phyloP scores from a whole-genome alignment of 2,113 vertebrate genomes.

The Daboia siamensis region DNA sequence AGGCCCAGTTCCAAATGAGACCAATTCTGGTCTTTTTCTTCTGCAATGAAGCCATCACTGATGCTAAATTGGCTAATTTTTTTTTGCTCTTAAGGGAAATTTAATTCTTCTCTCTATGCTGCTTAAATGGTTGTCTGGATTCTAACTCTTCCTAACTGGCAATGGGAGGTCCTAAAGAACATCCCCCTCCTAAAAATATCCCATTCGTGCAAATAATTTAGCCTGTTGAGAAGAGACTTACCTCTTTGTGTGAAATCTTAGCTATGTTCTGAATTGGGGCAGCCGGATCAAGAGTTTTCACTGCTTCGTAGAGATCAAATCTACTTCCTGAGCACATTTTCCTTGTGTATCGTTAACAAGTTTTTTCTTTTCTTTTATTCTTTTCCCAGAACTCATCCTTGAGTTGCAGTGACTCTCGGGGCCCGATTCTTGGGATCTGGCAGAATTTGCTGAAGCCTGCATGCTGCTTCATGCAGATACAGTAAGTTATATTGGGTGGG shows the following conservation, averaged over 20 bases:
- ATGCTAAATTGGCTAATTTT: neutral
- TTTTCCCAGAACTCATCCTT: constrained; percentile 31
- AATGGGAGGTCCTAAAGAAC: neutral
- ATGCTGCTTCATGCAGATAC: constrained; percentile 67
- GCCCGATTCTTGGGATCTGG: neutral
- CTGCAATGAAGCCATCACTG: neutral
- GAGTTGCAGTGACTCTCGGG: constrained; percentile 22
- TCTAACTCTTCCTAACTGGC: too few relatives aligned
- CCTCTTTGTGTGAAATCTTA: neutral
- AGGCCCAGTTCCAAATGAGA: neutral
- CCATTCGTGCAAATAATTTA: neutral
- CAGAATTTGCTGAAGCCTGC: constrained; percentile 44
- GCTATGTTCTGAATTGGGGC: neutral
- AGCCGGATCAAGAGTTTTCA: neutral
- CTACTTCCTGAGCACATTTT: neutral
- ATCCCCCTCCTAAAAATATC: neutral
- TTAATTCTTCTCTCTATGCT: neutral
- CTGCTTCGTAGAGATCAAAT: neutral
- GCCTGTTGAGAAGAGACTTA: neutral
- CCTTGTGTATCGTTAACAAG: neutral
- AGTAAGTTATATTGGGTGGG: constrained; percentile 47
- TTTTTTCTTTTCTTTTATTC: neutral
- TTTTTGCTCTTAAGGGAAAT: neutral
- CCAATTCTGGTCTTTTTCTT: neutral
- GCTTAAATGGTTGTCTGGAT: neutral